Percentiles rank a stretch among this genome's conserved stretches.
Conservation (phyloP, 1,140 invertebrate species). For the Radopholus similis region DNA sequence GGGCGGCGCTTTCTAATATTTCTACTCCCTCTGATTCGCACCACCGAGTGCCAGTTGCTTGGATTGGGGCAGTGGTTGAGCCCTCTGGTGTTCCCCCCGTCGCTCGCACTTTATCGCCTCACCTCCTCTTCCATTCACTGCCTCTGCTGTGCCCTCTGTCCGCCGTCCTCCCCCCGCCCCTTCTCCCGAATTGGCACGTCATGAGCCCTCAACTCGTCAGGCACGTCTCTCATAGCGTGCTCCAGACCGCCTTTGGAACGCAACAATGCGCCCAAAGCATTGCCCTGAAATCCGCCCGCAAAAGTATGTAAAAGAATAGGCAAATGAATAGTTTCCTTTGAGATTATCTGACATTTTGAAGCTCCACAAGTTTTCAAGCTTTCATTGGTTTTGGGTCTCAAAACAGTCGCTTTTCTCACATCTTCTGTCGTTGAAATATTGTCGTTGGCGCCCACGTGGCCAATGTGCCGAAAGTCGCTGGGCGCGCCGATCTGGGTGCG, state of each 20-base stretch:
- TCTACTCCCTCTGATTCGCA: too few relatives aligned
- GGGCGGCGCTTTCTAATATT: too few relatives aligned
- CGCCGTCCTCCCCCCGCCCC: not conserved
- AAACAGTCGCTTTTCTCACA: constrained; percentile 36
- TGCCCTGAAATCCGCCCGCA: constrained; percentile 61
- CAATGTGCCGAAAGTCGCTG: constrained; percentile 86
- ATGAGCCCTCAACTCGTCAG: constrained; percentile 21
- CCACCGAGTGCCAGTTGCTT: too few relatives aligned
- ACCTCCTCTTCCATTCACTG: too few relatives aligned
- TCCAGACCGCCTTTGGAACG: constrained; percentile 82
- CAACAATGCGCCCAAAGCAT: constrained; percentile 78
- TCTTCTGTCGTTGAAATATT: constrained; percentile 12
- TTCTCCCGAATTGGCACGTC: constrained; percentile 27
- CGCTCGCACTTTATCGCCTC: too few relatives aligned
- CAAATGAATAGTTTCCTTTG: too few relatives aligned
- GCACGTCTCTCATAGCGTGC: constrained; percentile 66
- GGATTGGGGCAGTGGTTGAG: too few relatives aligned
- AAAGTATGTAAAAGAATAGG: constrained; percentile 67
- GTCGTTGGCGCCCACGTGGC: constrained; percentile 81
- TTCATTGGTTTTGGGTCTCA: not conserved
- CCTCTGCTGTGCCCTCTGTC: too few relatives aligned
- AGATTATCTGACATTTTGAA: too few relatives aligned
- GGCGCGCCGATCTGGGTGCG: constrained; percentile 85
- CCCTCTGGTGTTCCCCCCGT: too few relatives aligned
- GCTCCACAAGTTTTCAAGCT: too few relatives aligned